A percentile compares a stretch with the other conserved stretches of the same genome.
Conservation (phyloP, 2,797 vertebrate species). For the Lagocephalus sceleratus region DNA sequence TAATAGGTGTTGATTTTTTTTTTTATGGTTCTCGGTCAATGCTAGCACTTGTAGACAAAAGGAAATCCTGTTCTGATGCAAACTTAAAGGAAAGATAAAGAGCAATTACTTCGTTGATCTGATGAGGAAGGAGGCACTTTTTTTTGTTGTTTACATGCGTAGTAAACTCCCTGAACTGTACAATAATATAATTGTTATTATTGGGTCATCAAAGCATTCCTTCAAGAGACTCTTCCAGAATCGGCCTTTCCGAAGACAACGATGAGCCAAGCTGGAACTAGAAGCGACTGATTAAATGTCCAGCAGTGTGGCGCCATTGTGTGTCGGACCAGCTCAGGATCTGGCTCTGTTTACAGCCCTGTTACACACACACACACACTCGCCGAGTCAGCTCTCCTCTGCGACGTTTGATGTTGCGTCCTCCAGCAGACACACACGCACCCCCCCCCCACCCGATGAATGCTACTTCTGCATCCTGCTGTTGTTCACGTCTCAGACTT, state of each 20-base stretch:
- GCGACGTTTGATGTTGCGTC: conserved; percentile 48
- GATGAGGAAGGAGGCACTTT: too few relatives aligned
- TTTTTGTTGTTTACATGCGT: not conserved
- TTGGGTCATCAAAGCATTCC: conserved; percentile 1
- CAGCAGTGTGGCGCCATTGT: conserved; percentile 27
- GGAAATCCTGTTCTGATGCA: not conserved
- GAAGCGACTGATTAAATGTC: conserved; percentile 29
- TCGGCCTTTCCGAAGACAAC: conserved; percentile 16
- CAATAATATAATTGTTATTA: accelerated
- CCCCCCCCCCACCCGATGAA: conserved; percentile 48
- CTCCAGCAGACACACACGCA: conserved; percentile 36
- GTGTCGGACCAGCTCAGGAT: conserved; percentile 27
- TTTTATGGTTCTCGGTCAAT: conserved; percentile 16
- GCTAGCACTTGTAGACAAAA: conserved; percentile 5
- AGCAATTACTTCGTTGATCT: not conserved
- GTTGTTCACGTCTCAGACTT: conserved; percentile 68
- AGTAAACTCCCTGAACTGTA: not conserved
- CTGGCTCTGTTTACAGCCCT: conserved; percentile 37
- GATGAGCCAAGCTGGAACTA: conserved; percentile 29
- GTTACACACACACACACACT: conserved; percentile 14
- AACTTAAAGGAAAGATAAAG: not conserved
- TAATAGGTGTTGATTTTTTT: conserved; percentile 39
- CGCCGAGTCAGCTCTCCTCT: conserved; percentile 12
- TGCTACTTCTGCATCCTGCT: conserved; percentile 52
- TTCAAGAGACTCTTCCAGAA: not conserved